Conservation (phyloP, 2,797 vertebrate genomes). For the Ficedula albicollis region DNA sequence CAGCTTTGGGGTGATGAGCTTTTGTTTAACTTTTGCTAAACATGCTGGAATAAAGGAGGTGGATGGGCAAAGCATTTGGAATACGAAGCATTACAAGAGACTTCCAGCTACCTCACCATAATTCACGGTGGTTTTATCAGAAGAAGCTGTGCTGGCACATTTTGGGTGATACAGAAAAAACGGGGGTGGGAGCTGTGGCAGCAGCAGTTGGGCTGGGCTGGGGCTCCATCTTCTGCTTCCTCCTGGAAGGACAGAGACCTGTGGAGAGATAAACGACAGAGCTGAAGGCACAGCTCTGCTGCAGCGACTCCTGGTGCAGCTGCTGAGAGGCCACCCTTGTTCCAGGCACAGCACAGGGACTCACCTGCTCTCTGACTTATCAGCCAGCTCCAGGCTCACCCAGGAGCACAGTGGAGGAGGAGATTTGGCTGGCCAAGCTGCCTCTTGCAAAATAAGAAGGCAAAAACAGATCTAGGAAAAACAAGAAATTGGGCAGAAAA, state of each 20-base stretch:
- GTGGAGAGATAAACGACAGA: not conserved
- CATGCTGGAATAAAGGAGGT: not conserved
- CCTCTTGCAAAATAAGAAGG: not conserved
- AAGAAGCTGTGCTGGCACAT: not conserved
- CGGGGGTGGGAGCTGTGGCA: not conserved
- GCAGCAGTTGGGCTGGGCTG: not conserved
- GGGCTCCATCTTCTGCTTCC: conserved; percentile 36
- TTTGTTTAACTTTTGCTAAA: not conserved
- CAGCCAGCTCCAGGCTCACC: not conserved
- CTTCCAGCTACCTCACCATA: not conserved
- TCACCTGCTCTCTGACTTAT: not conserved
- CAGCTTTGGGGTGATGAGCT: not conserved
- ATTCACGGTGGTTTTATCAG: not conserved
- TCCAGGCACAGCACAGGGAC: not conserved
- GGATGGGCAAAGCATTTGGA: not conserved
- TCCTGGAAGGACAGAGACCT: not conserved
- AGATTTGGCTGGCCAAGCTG: not conserved
- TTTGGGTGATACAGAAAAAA: not conserved
- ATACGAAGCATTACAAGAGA: fast-evolving
- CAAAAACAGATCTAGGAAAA: not conserved
- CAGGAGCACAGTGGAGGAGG: not conserved
- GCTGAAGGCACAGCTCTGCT: not conserved
- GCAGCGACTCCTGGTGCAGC: not conserved
- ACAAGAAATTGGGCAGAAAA: not conserved
- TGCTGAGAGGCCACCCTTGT: not conserved